Conservation (phyloP, 2,113 vertebrate species). For the Leptobrachium leishanense region DNA sequence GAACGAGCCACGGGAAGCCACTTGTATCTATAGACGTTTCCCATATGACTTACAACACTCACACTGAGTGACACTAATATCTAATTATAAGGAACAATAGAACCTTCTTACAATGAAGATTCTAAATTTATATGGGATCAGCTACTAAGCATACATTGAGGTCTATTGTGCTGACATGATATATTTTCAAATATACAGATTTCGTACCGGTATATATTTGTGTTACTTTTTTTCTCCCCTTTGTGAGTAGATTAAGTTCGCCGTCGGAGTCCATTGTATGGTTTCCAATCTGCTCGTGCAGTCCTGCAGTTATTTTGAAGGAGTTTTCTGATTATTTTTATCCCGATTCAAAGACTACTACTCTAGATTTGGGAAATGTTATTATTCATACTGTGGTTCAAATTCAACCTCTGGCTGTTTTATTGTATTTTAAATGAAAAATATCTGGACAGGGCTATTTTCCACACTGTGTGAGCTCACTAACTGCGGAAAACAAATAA, state of each 20-base stretch:
- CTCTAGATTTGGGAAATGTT: constrained; percentile 42
- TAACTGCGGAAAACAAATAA: constrained; percentile 46
- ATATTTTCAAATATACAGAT: constrained; percentile 40
- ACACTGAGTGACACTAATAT: constrained; percentile 46
- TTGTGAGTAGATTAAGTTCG: constrained; percentile 43
- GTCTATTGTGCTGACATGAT: constrained; percentile 25
- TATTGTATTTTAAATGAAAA: constrained; percentile 50
- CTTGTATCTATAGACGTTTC: constrained; percentile 46
- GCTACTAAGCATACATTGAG: constrained; percentile 25
- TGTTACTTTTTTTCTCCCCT: constrained; percentile 29
- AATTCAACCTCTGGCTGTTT: constrained; percentile 48
- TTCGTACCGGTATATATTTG: constrained; percentile 29
- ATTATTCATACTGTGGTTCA: constrained; percentile 49
- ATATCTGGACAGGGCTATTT: constrained; percentile 44
- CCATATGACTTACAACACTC: constrained; percentile 28
- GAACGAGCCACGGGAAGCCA: constrained; percentile 36
- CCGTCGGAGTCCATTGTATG: constrained; percentile 33
- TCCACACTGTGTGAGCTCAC: constrained; percentile 42
- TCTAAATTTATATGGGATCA: constrained; percentile 34
- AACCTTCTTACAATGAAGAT: constrained; percentile 33
- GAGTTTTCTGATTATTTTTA: constrained; percentile 41
- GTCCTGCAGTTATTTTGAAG: constrained; percentile 46
- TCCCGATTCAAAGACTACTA: constrained; percentile 43
- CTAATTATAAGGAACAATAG: constrained; percentile 46
- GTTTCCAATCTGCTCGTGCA: constrained; percentile 29